Percentiles rank a stretch among this genome's conserved stretches.
Evolutionary conservation across 2,797 vertebrate genomes (phyloP).

Genomic region (Eulemur albifrons): DNA sequence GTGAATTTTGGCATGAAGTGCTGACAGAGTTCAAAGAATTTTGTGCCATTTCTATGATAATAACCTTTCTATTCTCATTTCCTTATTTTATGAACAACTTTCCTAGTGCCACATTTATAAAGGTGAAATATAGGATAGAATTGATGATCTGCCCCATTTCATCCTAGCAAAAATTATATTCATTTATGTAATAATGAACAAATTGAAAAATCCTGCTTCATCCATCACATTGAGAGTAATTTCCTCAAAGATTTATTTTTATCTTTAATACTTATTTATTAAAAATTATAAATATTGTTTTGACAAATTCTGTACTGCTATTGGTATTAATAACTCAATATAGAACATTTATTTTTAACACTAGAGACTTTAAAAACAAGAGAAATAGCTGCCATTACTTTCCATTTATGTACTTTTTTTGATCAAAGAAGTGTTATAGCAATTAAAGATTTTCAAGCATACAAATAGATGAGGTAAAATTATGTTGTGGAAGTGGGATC

Average conservation of each 20-base stretch:
- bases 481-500: neutral
- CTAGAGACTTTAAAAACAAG: neutral
- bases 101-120: conserved; percentile 18
- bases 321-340: neutral
- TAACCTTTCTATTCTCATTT: neutral
- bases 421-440: neutral
- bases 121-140: neutral
- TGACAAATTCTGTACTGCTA: neutral
- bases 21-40: conserved; percentile 54
- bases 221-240: neutral
- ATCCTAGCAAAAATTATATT: neutral
- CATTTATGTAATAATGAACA: neutral
- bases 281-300: neutral
- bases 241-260: neutral
- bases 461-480: conserved; percentile 4
- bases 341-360: neutral
- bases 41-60: conserved; percentile 43
- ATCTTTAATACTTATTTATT: conserved; percentile 36
- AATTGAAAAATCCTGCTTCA: neutral
- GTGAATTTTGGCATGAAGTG: conserved; percentile 54
- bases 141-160: neutral
- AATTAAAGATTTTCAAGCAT: conserved; percentile 12
- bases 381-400: neutral
- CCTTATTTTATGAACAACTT: conserved; percentile 38
- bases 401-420: neutral